Base-by-base conservation (phyloP, 1,140 invertebrate genomes). In the Philotrypesis tridentata region DNA sequence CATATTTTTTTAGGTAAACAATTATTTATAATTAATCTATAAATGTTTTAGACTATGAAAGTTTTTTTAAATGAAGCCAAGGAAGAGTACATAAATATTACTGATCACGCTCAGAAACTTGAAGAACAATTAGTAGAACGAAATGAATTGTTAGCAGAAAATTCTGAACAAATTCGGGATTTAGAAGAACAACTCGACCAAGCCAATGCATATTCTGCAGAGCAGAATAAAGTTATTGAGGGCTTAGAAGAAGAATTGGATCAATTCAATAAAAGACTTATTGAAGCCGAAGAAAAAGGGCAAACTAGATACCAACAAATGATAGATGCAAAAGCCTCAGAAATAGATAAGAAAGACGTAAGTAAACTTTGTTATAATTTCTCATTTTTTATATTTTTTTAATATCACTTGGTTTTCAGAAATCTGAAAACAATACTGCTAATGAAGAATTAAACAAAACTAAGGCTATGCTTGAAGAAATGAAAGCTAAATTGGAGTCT, bases 41-140 rank as follows among this genome's bases (percentile, higher is more conserved):
- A 61, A 63, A 72, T 82, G 71, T 87, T 85, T 71, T 72, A 91
- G 87, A 89, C 87, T 60, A 73, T 91, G 0, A 91, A 88, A 85
- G 33, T 84, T 11, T 85, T 90, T 40, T 83, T 92, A 8, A 89
- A 92, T 77, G 89, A 91, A 79, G 91, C 91, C 0, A 90, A 91
- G 82, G 82, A 89, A 60, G 91, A 92, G 21, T 91, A 88, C 37
- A 87, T 91, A 29, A 25, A 40, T 0, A 84, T 89, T 17, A 87
- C 78, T 0, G 76, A 82, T 33, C 83, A 90, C 40, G 76, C 85
- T 33, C 65, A 73, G 21, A 71, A 85, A 14, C 86, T 88, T 76
- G 84, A 89, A 61, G 76, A 83, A 31, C 70, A 75, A 43, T 72
- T 89, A 6, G 84, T 85, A 21, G 83, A 85, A 17, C 79, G 83